phyloP scores from a whole-genome alignment of 2,888 invertebrate genomes.

The Lepidocyrtoides sp. region DNA sequence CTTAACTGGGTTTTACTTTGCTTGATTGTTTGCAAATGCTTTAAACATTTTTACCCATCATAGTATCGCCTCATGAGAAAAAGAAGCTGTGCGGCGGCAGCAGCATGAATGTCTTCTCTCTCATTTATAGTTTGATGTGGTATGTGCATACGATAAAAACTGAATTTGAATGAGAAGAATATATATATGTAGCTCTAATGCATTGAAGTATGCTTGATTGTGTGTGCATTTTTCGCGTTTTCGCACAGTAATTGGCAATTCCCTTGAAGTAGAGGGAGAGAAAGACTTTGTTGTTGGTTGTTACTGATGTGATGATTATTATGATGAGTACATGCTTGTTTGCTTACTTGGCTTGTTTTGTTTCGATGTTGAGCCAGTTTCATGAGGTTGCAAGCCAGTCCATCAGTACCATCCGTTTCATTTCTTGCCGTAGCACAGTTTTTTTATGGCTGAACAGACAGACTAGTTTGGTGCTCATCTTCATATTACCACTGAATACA shows the following conservation, averaged over 20 bases:
- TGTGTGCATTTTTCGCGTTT: constrained; percentile 52
- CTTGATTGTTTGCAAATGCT: constrained; percentile 44
- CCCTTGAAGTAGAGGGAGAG: constrained; percentile 59
- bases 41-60: constrained; percentile 59
- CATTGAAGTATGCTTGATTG: constrained; percentile 2
- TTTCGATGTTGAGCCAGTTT: constrained; percentile 72
- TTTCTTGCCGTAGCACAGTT: constrained; percentile 36
- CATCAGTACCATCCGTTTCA: constrained; percentile 37
- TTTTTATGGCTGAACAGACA: constrained; percentile 58
- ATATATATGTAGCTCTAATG: not conserved
- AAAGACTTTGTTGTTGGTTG: constrained; percentile 69
- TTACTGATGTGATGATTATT: constrained; percentile 9
- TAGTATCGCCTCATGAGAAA: not conserved
- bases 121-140: not conserved
- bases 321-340: constrained; percentile 46
- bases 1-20: constrained; percentile 46
- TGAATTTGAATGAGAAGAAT: not conserved
- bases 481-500: constrained; percentile 10
- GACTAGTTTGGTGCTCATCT: constrained; percentile 61
- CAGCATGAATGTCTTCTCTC: not conserved
- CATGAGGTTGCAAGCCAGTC: constrained; percentile 47
- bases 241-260: constrained; percentile 75
- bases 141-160: not conserved
- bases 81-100: not conserved
- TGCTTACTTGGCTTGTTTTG: constrained; percentile 50